phyloP scores from a whole-genome alignment of 2,113 vertebrate species.

The Lepus timidus region DNA sequence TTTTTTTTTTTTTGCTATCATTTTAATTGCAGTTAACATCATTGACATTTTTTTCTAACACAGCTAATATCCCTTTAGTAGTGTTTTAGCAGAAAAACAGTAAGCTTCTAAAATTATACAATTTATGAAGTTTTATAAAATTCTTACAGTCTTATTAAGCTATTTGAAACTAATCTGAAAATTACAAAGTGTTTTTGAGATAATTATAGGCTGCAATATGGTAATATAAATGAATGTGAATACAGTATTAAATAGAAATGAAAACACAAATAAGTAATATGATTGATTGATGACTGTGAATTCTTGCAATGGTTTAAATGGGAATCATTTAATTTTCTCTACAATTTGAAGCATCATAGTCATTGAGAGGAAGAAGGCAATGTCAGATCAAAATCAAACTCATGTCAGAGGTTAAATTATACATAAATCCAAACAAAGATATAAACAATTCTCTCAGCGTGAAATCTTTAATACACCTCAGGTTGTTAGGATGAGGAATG shows the following conservation, averaged over 20 bases:
- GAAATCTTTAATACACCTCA: slow-evolving; percentile 16
- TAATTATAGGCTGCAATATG: background rate
- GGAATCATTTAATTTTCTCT: background rate
- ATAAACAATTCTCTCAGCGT: background rate
- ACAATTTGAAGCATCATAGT: background rate
- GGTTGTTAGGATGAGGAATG: background rate
- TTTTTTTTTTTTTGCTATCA: background rate
- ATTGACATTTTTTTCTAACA: background rate
- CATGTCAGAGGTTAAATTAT: background rate
- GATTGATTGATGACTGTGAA: background rate
- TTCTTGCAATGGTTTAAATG: background rate
- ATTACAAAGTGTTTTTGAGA: background rate
- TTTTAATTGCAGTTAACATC: background rate
- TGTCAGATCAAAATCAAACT: too few relatives aligned
- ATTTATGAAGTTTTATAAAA: too few relatives aligned
- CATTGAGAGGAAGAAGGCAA: background rate
- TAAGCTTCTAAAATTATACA: too few relatives aligned
- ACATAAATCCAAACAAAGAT: background rate
- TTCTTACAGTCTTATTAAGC: background rate
- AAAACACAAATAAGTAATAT: background rate
- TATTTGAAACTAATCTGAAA: background rate
- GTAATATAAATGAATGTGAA: background rate
- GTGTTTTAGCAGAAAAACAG: background rate
- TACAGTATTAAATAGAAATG: background rate
- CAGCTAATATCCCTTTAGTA: background rate